Evolutionary conservation across 2,797 vertebrate genomes (phyloP), one percentile per base, ranked within the genome.

Genomic region (Pseudopleuronectes americanus): DNA sequence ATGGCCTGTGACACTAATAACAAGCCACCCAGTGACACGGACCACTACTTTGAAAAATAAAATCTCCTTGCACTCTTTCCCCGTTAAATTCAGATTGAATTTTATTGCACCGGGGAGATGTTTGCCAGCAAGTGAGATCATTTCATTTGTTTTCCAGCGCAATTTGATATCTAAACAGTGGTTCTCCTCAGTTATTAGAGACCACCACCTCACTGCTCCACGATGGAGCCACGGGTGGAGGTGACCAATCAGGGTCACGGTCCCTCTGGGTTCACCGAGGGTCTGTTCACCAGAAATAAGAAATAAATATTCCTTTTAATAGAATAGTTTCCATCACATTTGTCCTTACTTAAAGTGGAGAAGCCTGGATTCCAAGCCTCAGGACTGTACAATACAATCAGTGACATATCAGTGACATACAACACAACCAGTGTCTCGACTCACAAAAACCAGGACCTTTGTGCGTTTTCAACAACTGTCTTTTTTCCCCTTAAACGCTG

Each of bases 1-100:
- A 93, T 89, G 86, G 74, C 78, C 86, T 87, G 70, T 84, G 91
- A 90, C 89, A 89, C 77, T 92, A 92, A 92, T 90, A 84, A 87
- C 70, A 79, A 85, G 60, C 86, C 87, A 89, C 84, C 84, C 86
- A 86, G 77, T 78, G 81, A 88, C 86, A 86, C 36, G 1, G 63
- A 88, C 83, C 74, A 75, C 65, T 76, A 41, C 69, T 57, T 64
- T 28, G 22, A 38, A 38, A 38, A 16, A 45, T 8, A 64, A 54
- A 74, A 61, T 17, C 31, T 47, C 48, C 21, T 55, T 10, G 6
- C 4, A 26, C 43, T 62, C 78, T 31, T 49, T 47, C 8, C 8
- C 16, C 3, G 16, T 52, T 8, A 33, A 53, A 80, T 76, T 68
- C n/a, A 28, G 17, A 43, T 48, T 61, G n/a, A 36, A 63, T 56